Evolutionary conservation across 2,888 invertebrate species (phyloP).

Genomic region (Netelia fuscicornis): DNA sequence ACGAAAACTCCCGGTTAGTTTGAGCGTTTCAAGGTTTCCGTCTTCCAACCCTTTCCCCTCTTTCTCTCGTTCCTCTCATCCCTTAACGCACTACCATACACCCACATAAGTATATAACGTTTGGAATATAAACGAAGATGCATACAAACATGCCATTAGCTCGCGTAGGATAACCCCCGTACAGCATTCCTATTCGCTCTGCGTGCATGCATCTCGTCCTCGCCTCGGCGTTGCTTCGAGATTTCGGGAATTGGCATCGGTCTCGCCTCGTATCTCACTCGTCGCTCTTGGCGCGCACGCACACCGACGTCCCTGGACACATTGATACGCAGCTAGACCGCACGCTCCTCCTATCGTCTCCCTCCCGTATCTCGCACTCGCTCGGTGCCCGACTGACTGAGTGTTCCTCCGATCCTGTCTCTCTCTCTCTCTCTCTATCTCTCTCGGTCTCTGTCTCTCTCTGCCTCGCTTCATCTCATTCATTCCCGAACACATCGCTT

Average conservation of each 20-base stretch:
- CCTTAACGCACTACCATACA: neutral
- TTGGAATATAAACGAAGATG: neutral
- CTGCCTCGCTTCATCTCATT: conserved; percentile 39
- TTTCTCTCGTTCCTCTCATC: neutral
- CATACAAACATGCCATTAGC: conserved; percentile 39
- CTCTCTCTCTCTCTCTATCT: conserved; percentile 19
- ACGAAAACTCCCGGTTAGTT: neutral
- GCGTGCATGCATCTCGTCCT: neutral
- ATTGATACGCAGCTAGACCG: neutral
- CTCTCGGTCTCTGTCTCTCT: conserved; percentile 12
- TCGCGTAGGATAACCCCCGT: neutral
- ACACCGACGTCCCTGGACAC: neutral
- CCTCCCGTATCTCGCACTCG: neutral
- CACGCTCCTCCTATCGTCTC: neutral
- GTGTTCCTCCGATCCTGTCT: conserved; percentile 32
- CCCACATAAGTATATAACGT: neutral
- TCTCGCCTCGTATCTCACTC: conserved; percentile 59
- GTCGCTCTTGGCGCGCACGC: conserved; percentile 21
- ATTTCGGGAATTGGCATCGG: conserved; percentile 61
- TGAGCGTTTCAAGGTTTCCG: neutral
- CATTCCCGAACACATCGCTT: conserved; percentile 21
- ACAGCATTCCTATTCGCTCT: neutral
- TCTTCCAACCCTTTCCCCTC: neutral
- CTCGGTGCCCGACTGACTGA: conserved; percentile 42
- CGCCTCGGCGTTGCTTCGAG: conserved; percentile 27